Evolutionary conservation across 2,797 vertebrate species (phyloP).

Genomic region (Tapera naevia): DNA sequence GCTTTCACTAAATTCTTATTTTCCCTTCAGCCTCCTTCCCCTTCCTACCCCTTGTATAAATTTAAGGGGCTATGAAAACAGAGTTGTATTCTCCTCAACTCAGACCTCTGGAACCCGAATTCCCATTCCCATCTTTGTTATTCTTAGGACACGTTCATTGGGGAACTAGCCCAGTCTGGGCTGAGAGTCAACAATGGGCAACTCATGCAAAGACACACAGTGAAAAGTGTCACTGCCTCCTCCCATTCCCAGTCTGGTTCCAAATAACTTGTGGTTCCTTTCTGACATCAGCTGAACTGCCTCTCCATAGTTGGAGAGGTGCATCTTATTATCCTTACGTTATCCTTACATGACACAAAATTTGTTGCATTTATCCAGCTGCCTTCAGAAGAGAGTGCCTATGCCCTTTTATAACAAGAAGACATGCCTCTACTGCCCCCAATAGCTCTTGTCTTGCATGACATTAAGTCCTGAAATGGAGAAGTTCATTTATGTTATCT

Average conservation of each 20-base stretch:
- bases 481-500: neutral
- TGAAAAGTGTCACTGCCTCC: neutral
- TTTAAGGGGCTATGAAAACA: neutral
- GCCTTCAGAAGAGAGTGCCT: neutral
- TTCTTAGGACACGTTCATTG: neutral
- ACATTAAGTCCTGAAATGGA: neutral
- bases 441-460: neutral
- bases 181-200: neutral
- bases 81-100: neutral
- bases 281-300: neutral
- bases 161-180: neutral
- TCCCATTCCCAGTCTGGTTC: neutral
- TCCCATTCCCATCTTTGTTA: neutral
- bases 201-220: neutral
- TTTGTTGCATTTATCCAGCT: neutral
- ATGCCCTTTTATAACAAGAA: accelerated
- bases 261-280: neutral
- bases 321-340: neutral
- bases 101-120: neutral
- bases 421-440: neutral
- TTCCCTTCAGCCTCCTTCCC: neutral
- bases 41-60: neutral
- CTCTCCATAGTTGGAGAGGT: neutral
- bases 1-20: neutral
- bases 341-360: neutral